A percentile compares a stretch with the other conserved stretches of the same genome.
Conservation (phyloP, 2,797 vertebrate genomes). For the Trematomus bernacchii region DNA sequence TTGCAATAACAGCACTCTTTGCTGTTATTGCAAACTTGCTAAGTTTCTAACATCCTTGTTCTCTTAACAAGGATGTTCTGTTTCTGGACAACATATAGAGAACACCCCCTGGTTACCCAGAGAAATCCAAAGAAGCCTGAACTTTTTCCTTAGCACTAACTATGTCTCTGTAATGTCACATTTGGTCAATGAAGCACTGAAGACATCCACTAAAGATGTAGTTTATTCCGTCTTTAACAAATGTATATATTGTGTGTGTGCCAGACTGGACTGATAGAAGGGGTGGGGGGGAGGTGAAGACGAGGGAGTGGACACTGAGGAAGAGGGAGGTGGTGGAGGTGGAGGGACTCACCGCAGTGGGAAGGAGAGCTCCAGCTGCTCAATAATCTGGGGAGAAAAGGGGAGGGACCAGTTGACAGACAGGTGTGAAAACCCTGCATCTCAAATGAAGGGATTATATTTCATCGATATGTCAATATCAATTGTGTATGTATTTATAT, state of each 20-base stretch:
- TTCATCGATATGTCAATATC: neutral
- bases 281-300: constrained; percentile 12
- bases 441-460: neutral
- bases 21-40: no score
- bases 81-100: no score
- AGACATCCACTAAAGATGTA: no score
- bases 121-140: no score
- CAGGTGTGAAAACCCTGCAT: constrained; percentile 39
- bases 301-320: constrained; percentile 15
- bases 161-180: no score
- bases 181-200: no score
- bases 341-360: constrained; percentile 86
- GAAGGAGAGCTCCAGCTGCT: constrained; percentile 92
- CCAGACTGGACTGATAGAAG: constrained; percentile 3
- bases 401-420: constrained; percentile 64
- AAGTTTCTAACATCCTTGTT: no score
- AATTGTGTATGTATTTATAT: no score
- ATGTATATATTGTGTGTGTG: neutral
- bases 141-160: no score
- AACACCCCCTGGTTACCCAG: no score
- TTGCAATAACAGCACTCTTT: no score
- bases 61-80: no score
- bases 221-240: neutral
- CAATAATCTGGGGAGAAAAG: constrained; percentile 86
- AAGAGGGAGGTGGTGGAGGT: constrained; percentile 31